phyloP scores from a whole-genome alignment of 2,797 vertebrate genomes.

The Petrocephalus schoutedeni region DNA sequence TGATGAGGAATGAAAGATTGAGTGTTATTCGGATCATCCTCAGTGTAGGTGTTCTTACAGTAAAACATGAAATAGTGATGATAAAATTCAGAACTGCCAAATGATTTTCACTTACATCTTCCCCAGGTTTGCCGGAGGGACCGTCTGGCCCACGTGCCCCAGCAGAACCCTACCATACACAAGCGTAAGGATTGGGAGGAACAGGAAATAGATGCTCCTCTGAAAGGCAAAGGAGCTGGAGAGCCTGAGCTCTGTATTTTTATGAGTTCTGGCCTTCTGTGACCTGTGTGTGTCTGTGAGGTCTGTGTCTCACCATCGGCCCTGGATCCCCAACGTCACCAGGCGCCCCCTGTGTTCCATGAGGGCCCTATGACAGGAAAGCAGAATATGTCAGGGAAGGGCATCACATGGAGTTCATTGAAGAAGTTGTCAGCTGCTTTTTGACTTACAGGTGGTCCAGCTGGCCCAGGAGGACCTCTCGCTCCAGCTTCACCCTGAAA shows the following conservation, averaged over 20 bases:
- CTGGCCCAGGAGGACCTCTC: slow-evolving; percentile 82
- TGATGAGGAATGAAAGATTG: slow-evolving; percentile 42
- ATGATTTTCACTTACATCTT: slow-evolving; percentile 77
- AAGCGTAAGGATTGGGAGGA: slow-evolving; percentile 4
- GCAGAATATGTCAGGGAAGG: not conserved
- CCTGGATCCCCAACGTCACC: slow-evolving; percentile 90
- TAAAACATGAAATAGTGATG: not conserved
- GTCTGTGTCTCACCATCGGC: slow-evolving; percentile 70
- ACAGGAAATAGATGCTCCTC: not conserved
- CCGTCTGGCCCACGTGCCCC: slow-evolving; percentile 89
- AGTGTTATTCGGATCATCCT: not conserved
- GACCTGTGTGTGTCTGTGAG: not conserved
- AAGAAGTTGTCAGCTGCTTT: not conserved
- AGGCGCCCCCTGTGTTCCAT: slow-evolving; percentile 75
- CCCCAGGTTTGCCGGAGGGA: slow-evolving; percentile 83
- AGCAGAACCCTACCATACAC: slow-evolving; percentile 65
- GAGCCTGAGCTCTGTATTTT: not conserved
- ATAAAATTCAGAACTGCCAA: not conserved
- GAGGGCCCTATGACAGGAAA: slow-evolving; percentile 61
- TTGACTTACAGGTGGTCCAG: slow-evolving; percentile 77
- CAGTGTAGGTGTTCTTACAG: not conserved
- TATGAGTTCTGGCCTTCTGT: not conserved
- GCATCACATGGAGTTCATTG: not conserved
- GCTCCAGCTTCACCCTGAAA: slow-evolving; percentile 82
- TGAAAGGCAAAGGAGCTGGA: not conserved